Base-by-base conservation (phyloP, 1,140 invertebrate species). In the Hyles euphorbiae region DNA sequence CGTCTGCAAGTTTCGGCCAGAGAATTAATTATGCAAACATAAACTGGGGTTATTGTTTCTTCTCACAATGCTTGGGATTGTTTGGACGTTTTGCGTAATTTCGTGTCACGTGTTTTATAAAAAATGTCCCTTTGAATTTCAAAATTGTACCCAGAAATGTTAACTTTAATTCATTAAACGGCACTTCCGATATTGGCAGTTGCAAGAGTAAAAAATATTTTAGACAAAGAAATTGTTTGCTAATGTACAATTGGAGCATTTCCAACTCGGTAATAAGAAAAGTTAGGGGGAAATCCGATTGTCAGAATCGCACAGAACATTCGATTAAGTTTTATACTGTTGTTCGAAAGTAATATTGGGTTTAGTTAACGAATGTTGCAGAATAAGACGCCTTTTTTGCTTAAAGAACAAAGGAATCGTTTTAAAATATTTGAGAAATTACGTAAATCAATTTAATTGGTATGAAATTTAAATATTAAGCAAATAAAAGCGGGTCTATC, bases 11-110 rank as follows among this genome's bases (percentile, higher is more conserved):
- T 68, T 81, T 75, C 63, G 71, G 68, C 59, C 63, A 40, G 70
- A 73, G 72, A 80, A 81, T 81, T 87, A 84, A 87, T 85, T 83
- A 84, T 81, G 74, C 71, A 76, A 81, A 80, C 78, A 81, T 78
- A 80, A 78, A 61, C 63, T 60, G 56, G 55, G 65, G 68, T 76
- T 81, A 82, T 86, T 84, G 81, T 83, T 72, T 77, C 66, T 74
- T 70, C 56, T 66, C 62, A 75, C 70, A 72, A 81, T 70, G 59
- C 68, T 60, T 50, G 45, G 62, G 59, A 69, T 67, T 83, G 78
- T 87, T 87, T 87, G 69, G 83, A 87, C 83, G 69, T 77, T 84
- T 88, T 87, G 83, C 83, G 86, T 88, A 87, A 87, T 84, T 75
- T 74, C 66, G 56, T 61, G 69, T 67, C 70, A 72, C 12, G 55